Evolutionary conservation across 2,888 invertebrate genomes (phyloP).

Genomic region (Heliothis peltigera): DNA sequence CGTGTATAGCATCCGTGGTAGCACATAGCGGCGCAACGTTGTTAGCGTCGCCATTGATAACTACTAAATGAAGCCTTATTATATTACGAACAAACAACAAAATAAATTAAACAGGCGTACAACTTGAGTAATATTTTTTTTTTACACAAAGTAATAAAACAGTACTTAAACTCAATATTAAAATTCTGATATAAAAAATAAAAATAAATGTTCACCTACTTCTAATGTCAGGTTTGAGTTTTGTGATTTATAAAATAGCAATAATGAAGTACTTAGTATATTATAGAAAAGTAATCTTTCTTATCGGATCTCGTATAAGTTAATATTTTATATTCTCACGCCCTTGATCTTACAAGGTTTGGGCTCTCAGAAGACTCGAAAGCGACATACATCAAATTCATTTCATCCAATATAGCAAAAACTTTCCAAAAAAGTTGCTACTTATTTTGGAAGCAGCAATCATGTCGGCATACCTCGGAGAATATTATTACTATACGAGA

Average conservation of each 20-base stretch:
- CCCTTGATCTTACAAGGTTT: background rate
- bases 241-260: slow-evolving; percentile 35
- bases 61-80: slow-evolving; percentile 50
- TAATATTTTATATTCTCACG: background rate
- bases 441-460: no score
- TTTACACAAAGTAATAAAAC: slow-evolving; percentile 61
- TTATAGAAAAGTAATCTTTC: slow-evolving; percentile 1
- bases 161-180: slow-evolving; percentile 57
- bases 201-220: slow-evolving; percentile 38
- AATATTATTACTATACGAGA: slow-evolving; percentile 7
- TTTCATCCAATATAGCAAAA: no score
- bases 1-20: slow-evolving; percentile 17
- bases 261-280: slow-evolving; percentile 7
- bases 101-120: slow-evolving; percentile 61
- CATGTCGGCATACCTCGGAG: no score
- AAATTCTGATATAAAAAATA: slow-evolving; percentile 54
- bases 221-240: slow-evolving; percentile 39
- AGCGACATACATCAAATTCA: no score
- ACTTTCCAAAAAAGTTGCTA: no score
- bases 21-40: slow-evolving; percentile 2
- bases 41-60: slow-evolving; percentile 19
- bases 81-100: slow-evolving; percentile 56
- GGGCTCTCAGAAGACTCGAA: no score
- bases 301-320: slow-evolving; percentile 7
- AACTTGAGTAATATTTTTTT: slow-evolving; percentile 62